Evolutionary conservation across 2,888 invertebrate genomes (phyloP), one percentile per base, ranked within the genome.

Genomic region (Eilema depressum): DNA sequence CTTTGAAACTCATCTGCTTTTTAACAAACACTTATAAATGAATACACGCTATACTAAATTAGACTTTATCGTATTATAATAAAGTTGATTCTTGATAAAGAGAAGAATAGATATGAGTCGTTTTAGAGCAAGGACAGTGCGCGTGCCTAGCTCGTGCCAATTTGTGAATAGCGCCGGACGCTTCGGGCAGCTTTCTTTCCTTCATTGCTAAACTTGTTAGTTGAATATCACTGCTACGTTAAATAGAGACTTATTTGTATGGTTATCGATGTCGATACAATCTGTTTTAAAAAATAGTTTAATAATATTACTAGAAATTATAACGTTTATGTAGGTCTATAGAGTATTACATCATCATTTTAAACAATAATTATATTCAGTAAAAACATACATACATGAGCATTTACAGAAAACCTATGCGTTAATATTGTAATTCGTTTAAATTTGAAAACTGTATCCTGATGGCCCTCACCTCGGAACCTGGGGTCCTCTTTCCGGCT

Each of bases 111-210:
- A 79, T 75, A 85, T 91, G 80, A 65, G 82, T 63, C 82, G 53
- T 88, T 91, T 70, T 73, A 71, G 60, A 70, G 75, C 76, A 79
- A 70, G 57, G 74, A 74, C 62, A 73, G 77, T 87, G 89, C 93
- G 94, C 93, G 94, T 94, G 94, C 90, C 91, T 89, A 91, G 93
- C 94, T 94, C 94, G 94, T 94, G 94, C 93, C 94, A 94, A 95
- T 94, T 94, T 94, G 95, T 93, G 93, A 92, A 93, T 92, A 93
- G 92, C 92, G 90, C 91, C 92, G 93, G 92, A 92, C 92, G 93
- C 93, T 92, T 84, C 88, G 86, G 90, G 92, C 92, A 89, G 93
- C 94, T 94, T 94, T 94, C 93, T 94, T 95, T 94, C 93, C 93
- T 92, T 85, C 90, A 90, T 91, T 91, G 93, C 92, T 93, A 90